phyloP scores from a whole-genome alignment of 2,113 vertebrate species.

The Corynorhinus townsendii region DNA sequence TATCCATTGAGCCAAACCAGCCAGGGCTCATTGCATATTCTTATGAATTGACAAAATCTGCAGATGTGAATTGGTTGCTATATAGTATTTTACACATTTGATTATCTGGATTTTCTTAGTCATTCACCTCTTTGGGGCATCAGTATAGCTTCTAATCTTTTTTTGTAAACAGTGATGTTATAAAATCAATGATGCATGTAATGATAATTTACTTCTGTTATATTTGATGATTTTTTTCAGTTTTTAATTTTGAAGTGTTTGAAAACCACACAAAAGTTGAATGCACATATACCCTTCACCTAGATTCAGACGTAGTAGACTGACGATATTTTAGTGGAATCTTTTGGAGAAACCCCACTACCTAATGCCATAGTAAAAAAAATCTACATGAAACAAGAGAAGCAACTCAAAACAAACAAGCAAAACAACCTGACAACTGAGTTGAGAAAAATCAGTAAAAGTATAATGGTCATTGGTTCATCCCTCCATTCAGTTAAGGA shows the following conservation, averaged over 20 bases:
- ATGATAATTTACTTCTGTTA: neutral
- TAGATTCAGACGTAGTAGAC: neutral
- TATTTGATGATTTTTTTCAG: neutral
- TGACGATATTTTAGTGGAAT: neutral
- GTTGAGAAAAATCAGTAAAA: neutral
- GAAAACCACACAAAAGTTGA: conserved; percentile 2
- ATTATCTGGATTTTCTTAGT: conserved; percentile 5
- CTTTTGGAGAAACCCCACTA: conserved; percentile 5
- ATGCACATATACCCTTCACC: neutral
- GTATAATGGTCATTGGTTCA: neutral
- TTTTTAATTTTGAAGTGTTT: conserved; percentile 38
- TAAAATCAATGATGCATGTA: neutral
- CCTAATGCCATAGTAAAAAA: neutral
- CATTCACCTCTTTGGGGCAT: neutral
- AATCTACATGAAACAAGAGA: neutral
- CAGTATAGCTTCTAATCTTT: conserved; percentile 5
- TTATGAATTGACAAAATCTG: neutral
- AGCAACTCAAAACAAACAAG: neutral
- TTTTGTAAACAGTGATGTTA: neutral
- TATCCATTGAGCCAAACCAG: too few relatives aligned
- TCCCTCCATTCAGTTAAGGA: neutral
- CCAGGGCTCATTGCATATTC: neutral
- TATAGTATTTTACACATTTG: neutral
- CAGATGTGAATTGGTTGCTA: neutral
- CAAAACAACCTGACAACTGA: neutral